Base-by-base conservation (phyloP, 2,797 vertebrate species). In the Craterocephalus amniculus region DNA sequence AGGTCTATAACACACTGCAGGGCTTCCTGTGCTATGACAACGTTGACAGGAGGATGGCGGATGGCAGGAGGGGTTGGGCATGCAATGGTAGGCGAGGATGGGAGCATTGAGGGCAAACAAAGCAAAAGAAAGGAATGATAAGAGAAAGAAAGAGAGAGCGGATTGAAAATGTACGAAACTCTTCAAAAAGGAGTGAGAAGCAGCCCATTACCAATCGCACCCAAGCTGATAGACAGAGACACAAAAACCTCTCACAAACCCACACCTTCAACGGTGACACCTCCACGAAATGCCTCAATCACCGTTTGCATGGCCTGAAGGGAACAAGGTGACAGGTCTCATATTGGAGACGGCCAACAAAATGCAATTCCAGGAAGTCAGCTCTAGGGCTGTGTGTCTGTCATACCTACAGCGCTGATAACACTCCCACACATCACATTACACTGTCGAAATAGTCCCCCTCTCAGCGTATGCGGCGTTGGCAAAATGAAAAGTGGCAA, bases 131-230 rank as follows among this genome's bases (percentile, higher is more conserved):
- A 54, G 70, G n/a, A 43, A 35, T 20, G 10, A 6, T 14, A 43
- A 72, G 22, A 45, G 18, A 71, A 71, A 52, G 14, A 59, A 52
- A 4, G 27, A 52, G 82, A 6, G 38, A 71, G 89, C 86, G 83
- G 89, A 94, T 40, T 88, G 93, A 94, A 92, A 94, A 92, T 89
- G 91, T 89, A 91, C 91, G 94, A 93, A 94, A 93, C 83, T 91
- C 91, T 90, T 82, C 67, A 79, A 83, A 31, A 31, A 81, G 81
- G 68, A 80, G 87, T 88, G 87, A 93, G 86, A 92, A 89, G 87
- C 88, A 93, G 91, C 92, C 92, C 89, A 89, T 94, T 94, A 95
- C 95, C 93, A 90, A 85, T 90, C 36, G 26, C 26, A 7, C 63
- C 51, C 55, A 35, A 31, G 71, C 63, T 34, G 32, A 84, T 12